Evolutionary conservation across 2,888 invertebrate species (phyloP), one percentile per base, ranked within the genome.

Genomic region (Papilio elwesi): DNA sequence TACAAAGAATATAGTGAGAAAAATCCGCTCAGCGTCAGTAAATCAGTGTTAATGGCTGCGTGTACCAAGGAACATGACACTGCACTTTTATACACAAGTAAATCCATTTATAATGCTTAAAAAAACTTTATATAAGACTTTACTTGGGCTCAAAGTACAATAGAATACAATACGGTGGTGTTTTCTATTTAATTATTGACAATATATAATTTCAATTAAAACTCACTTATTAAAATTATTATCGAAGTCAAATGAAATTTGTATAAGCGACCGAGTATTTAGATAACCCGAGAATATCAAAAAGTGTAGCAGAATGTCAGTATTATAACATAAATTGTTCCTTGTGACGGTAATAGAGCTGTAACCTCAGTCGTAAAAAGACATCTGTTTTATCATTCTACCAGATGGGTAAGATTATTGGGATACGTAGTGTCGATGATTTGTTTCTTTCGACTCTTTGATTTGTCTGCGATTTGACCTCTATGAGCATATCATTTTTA

Each of bases 341-440:
- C 48, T 55, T 64, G 43, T 53, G 64, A 52, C 53, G 47, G 55
- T 63, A 55, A 62, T 53, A 53, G 48, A 36, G 36, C 26, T 55
- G 63, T 70, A 64, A 70, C 64, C 47, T 52, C 47, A 68, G 63
- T 53, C 70, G 53, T 55, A 70, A 70, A 70, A 13, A 47, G 63
- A 70, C 69, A 53, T 64, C 53, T 53, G 70, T 63, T 70, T 70
- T 70, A 70, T 70, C 63, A 70, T 70, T 63, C 63, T 47, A 70
- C 38, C 70, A 63, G 69, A 62, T 43, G 62, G 52, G 69, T 62
- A 13, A n/a, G 69, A 47, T 55, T 48, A 70, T 70, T 47, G 63
- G 52, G 26, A 63, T 51, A 53, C 16, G 64, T 48, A 71, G 9
- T 68, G 43, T 26, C 49, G 13, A 59, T 68, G 38, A 15, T 59